Evolutionary conservation across 2,113 vertebrate species (phyloP).

Genomic region (Microcebus griseorufus): DNA sequence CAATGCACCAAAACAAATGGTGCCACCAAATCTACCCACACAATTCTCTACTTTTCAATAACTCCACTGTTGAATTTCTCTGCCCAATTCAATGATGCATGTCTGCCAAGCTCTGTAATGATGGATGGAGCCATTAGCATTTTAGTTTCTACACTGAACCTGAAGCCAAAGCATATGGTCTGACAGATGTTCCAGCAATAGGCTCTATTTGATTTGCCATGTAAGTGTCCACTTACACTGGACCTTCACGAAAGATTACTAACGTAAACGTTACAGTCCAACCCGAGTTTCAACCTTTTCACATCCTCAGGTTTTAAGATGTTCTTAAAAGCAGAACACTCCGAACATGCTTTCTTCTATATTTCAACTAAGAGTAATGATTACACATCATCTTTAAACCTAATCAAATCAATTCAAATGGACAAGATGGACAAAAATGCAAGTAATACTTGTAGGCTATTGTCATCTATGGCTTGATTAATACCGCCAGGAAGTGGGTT

Average conservation of each 20-base stretch:
- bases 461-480: background rate
- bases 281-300: background rate
- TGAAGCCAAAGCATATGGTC: slow-evolving; percentile 87
- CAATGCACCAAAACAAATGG: slow-evolving; percentile 78
- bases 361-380: background rate
- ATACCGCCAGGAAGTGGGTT: background rate
- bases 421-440: background rate
- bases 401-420: background rate
- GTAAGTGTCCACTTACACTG: slow-evolving; percentile 74
- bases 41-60: slow-evolving; percentile 35
- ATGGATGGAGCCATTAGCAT: slow-evolving; percentile 87
- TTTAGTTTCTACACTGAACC: slow-evolving; percentile 79
- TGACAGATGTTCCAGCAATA: slow-evolving; percentile 85
- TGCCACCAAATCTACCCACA: slow-evolving; percentile 59
- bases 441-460: background rate
- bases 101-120: slow-evolving; percentile 79
- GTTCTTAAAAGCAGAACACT: background rate
- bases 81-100: slow-evolving; percentile 70
- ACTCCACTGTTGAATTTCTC: slow-evolving; percentile 70
- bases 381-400: background rate
- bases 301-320: background rate
- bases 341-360: background rate
- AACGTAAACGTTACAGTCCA: slow-evolving; percentile 47
- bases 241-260: slow-evolving; percentile 74
- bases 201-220: slow-evolving; percentile 63